These are phyloP conservation scores for Spatulosminthurus flaviceps DNA, from an alignment of 2,888 invertebrate species.

Conservation along the genomic window DNA sequence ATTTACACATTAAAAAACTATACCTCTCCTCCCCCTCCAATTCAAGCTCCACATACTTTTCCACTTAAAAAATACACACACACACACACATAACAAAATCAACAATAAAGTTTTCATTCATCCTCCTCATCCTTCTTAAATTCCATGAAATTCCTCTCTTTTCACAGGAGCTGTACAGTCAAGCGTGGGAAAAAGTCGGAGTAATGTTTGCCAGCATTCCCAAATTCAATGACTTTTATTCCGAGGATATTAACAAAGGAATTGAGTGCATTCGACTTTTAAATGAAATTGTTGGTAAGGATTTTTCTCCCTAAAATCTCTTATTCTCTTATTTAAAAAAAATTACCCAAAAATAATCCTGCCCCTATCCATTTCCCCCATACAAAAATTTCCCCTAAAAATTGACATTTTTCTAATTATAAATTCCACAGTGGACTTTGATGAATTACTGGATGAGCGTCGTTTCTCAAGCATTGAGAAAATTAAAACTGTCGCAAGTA, in stretches of 20 bases:
- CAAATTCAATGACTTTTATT: constrained; percentile 98
- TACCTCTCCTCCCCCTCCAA: too few species aligned
- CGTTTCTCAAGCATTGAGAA: constrained; percentile 90
- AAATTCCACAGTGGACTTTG: constrained; percentile 81
- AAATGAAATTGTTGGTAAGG: constrained; percentile 96
- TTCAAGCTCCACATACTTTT: too few species aligned
- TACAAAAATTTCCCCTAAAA: background rate
- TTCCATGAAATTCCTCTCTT: constrained; percentile 42
- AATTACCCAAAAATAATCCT: too few species aligned
- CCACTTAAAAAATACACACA: too few species aligned
- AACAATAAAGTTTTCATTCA: too few species aligned
- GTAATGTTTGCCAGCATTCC: constrained; percentile 98
- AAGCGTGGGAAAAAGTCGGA: constrained; percentile 85
- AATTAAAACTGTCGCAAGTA: constrained; percentile 92
- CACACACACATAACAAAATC: too few species aligned
- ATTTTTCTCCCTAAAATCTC: too few species aligned
- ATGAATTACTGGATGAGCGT: constrained; percentile 85
- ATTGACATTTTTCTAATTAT: background rate
- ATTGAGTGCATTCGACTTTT: constrained; percentile 96
- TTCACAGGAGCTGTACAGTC: constrained; percentile 79
- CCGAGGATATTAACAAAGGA: constrained; percentile 93
- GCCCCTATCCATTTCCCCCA: too few species aligned
- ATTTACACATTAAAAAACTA: too few species aligned
- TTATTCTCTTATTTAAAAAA: too few species aligned
- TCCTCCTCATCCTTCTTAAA: too few species aligned